Evolutionary conservation across 2,888 invertebrate species (phyloP).

Genomic region (Hyposoter didymator): DNA sequence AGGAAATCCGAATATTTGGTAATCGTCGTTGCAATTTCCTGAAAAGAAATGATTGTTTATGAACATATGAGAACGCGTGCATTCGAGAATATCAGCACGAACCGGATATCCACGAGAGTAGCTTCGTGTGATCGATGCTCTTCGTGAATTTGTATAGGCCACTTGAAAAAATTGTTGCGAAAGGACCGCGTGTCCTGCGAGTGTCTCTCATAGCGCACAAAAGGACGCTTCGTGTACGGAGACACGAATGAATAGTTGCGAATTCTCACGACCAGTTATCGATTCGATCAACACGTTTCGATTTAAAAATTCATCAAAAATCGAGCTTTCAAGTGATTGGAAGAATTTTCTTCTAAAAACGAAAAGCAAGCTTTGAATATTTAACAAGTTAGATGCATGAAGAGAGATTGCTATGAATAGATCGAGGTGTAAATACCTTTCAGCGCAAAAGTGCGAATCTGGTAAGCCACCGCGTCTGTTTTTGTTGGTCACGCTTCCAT

Average conservation of each 20-base stretch:
- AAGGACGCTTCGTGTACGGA: background rate
- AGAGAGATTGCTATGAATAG: constrained; percentile 29
- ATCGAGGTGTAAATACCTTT: constrained; percentile 48
- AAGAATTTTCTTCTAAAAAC: constrained; percentile 10
- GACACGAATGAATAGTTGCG: background rate
- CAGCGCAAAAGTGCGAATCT: constrained; percentile 59
- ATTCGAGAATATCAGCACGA: constrained; percentile 41
- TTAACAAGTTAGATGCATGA: constrained; percentile 16
- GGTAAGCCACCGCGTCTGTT: constrained; percentile 31
- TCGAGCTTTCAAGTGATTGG: background rate
- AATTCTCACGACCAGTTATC: constrained; percentile 35
- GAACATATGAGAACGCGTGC: background rate
- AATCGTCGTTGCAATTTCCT: background rate
- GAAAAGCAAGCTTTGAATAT: constrained; percentile 30
- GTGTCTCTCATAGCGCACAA: background rate
- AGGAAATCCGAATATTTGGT: too few species aligned
- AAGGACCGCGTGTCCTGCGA: constrained; percentile 30
- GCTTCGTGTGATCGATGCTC: constrained; percentile 26
- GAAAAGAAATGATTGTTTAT: background rate
- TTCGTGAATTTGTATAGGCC: constrained; percentile 32
- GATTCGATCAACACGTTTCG: background rate
- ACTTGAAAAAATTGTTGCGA: constrained; percentile 50
- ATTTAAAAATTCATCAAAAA: background rate
- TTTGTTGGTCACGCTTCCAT: constrained; percentile 58
- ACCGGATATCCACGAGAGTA: constrained; percentile 56